These are phyloP conservation scores for Hirtodrosophila duncani DNA, from an alignment of 2,888 invertebrate genomes.

Conservation along the genomic window DNA sequence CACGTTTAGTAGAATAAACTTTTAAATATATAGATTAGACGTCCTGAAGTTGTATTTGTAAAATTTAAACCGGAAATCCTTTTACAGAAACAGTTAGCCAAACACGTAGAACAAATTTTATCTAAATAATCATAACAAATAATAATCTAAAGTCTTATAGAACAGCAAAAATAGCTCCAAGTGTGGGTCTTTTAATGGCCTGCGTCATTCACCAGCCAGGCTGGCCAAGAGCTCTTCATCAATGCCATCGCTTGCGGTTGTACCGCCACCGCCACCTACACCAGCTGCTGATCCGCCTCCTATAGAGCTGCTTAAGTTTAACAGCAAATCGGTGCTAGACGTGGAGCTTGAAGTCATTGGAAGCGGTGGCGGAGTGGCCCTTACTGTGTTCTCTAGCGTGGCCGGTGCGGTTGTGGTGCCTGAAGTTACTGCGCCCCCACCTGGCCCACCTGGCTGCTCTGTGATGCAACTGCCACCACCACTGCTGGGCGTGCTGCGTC, in stretches of 20 bases:
- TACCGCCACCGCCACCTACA: constrained; percentile 9
- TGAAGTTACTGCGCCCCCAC: constrained; percentile 12
- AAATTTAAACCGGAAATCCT: too few species aligned
- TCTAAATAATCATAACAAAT: too few species aligned
- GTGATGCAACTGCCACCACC: constrained; percentile 1
- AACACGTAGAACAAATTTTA: too few species aligned
- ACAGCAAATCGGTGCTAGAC: constrained; percentile 24
- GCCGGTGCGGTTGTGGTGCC: constrained; percentile 11
- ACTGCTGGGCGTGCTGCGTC: constrained; percentile 2
- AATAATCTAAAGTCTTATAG: constrained; percentile 13
- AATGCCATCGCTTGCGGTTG: constrained; percentile 38
- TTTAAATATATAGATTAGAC: too few species aligned
- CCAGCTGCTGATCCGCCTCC: too few species aligned
- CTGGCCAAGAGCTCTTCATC: constrained; percentile 65
- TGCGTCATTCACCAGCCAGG: constrained; percentile 68
- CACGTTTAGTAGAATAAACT: too few species aligned
- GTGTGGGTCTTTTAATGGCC: constrained; percentile 43
- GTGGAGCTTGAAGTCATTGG: constrained; percentile 11
- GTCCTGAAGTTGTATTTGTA: too few species aligned
- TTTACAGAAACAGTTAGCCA: too few species aligned
- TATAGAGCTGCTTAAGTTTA: constrained; percentile 31
- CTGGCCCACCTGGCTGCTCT: too few species aligned
- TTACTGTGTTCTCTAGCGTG: not conserved
- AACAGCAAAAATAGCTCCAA: constrained; percentile 69
- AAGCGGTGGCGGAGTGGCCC: constrained; percentile 18